These are phyloP conservation scores for Caenorhabditis brenneri DNA, from an alignment of 1,140 invertebrate genomes.

Conservation along the genomic window DNA sequence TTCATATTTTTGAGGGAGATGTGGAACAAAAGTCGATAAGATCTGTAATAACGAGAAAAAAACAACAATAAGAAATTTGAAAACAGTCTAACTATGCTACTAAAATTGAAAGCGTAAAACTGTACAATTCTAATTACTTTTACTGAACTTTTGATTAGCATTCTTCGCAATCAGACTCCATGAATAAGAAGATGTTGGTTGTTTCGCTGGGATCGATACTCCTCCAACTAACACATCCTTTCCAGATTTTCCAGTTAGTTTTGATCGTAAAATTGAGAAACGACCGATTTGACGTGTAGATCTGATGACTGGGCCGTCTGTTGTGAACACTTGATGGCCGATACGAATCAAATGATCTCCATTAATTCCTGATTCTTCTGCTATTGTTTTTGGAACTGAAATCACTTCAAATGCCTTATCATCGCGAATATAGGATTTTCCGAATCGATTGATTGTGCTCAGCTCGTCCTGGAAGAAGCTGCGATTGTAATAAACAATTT, in stretches of 20 bases:
- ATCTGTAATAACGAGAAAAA: not conserved
- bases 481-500: not conserved
- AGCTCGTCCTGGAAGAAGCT: not conserved
- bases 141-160: slow-evolving; percentile 17
- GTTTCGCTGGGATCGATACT: not conserved
- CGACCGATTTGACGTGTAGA: slow-evolving; percentile 20
- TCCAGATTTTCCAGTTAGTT: not conserved
- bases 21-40: not conserved
- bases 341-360: not conserved
- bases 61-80: not conserved
- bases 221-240: slow-evolving; percentile 16
- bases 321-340: not conserved
- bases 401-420: not conserved
- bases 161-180: slow-evolving; percentile 32
- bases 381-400: not conserved
- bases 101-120: not conserved
- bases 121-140: not conserved
- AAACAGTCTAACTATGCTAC: not conserved
- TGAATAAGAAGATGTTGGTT: not conserved
- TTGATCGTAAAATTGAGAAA: slow-evolving; percentile 8
- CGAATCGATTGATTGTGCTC: slow-evolving; percentile 4
- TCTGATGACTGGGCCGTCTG: slow-evolving; percentile 14
- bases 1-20: not conserved
- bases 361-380: slow-evolving; percentile 23
- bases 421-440: not conserved